phyloP scores from a whole-genome alignment of 2,888 invertebrate genomes.

The Aphodius granarius region DNA sequence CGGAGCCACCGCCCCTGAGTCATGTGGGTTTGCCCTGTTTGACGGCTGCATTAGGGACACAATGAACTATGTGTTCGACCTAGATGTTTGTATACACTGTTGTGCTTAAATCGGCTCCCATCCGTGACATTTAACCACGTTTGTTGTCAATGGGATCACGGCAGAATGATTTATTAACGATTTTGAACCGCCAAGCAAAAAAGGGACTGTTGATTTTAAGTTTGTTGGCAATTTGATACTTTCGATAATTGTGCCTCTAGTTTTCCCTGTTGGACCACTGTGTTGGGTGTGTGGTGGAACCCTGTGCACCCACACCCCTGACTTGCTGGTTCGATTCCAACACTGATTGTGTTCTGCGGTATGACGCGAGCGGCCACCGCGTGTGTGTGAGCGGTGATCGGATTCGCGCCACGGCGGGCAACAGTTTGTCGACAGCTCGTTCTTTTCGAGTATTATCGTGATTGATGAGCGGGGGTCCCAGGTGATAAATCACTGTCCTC shows the following conservation, averaged over 20 bases:
- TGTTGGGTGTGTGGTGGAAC: background rate
- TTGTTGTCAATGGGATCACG: background rate
- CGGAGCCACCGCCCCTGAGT: background rate
- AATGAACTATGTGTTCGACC: background rate
- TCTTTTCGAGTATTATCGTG: constrained; percentile 10
- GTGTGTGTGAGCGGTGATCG: background rate
- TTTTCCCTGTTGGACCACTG: too few relatives aligned
- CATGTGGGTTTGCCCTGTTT: background rate
- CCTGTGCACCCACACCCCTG: too few relatives aligned
- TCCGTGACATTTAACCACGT: background rate
- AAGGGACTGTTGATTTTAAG: too few relatives aligned
- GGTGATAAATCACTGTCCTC: constrained; percentile 21
- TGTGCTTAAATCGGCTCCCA: background rate
- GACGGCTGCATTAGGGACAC: background rate
- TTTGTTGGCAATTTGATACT: too few relatives aligned
- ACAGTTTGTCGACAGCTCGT: constrained; percentile 8
- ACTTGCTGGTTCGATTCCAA: background rate
- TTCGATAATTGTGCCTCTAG: too few relatives aligned
- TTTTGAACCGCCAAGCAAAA: too few relatives aligned
- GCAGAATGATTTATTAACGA: background rate
- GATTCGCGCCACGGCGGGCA: background rate
- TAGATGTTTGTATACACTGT: background rate
- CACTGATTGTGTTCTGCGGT: background rate
- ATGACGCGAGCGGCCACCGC: background rate
- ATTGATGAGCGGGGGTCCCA: constrained; percentile 17